These are phyloP conservation scores for Zosterops borbonicus DNA, from an alignment of 2,113 vertebrate genomes.

Conservation along the genomic window DNA sequence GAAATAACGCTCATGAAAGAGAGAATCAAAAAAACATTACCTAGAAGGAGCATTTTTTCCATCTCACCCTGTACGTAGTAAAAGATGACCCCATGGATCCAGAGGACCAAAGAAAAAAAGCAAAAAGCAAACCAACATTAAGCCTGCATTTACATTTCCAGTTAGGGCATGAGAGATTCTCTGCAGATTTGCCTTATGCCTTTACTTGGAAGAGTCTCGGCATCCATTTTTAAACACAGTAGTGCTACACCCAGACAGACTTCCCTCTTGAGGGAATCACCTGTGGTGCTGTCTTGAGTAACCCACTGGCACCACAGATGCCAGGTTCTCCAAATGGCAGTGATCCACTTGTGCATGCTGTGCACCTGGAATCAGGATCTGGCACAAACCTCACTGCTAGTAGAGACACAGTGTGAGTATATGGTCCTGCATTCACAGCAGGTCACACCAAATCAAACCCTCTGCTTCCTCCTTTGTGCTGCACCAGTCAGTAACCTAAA, in stretches of 20 bases:
- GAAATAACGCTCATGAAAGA: background rate
- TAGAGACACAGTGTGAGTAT: background rate
- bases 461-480: background rate
- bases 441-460: background rate
- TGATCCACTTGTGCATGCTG: background rate
- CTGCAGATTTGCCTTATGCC: background rate
- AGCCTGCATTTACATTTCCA: background rate
- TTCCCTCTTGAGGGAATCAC: background rate
- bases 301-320: background rate
- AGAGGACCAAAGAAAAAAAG: background rate
- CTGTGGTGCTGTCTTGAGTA: background rate
- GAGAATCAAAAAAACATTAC: background rate
- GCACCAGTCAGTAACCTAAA: background rate
- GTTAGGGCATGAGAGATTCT: background rate
- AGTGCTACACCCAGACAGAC: background rate
- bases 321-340: background rate
- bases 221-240: background rate
- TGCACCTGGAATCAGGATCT: background rate
- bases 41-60: background rate
- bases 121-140: background rate
- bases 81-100: background rate
- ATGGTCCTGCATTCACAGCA: background rate
- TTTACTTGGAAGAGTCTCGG: background rate
- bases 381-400: background rate
- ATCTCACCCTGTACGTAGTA: background rate